Evolutionary conservation across 2,113 vertebrate species (phyloP), one percentile per base, ranked within the genome.

Genomic region (Indri indri): DNA sequence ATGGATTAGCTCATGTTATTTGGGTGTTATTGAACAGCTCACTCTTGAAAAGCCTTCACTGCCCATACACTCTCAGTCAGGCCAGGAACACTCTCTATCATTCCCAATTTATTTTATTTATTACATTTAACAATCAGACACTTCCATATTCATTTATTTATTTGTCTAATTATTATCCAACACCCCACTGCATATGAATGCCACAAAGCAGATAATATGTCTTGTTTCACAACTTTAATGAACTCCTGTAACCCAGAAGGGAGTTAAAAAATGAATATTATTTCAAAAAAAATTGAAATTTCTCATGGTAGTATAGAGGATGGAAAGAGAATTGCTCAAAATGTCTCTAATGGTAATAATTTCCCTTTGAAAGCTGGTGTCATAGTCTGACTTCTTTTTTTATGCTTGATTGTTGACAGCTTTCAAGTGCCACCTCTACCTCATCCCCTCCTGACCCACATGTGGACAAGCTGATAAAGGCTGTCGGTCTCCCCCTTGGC

Each of bases 401-500:
- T n/a, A 30, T 32, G 5, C n/a, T 22, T 54, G 7, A 30, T 16
- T 63, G 25, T 17, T 88, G 12, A 57, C 3, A 61, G 1, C 1
- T 79, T 73, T 59, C 54, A 85, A 50, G 20, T n/a, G 10, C 40
- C 8, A 84, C 2, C 1, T 4, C 1, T 50, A 2, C 13, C 18
- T 45, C 2, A 88, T 61, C 8, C 4, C 32, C 22, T 71, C 9
- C 18, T 10, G 4, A 52, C 4, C 12, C 8, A 47, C 0, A 25
- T 65, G 10, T 45, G 2, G 16, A 13, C 10, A 74, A 61, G 14
- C 1, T 52, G 22, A 40, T 17, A 22, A 70, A 74, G 8, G 1
- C 22, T 37, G 12, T 2, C 5, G 8, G 3, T 23, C 5, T 18
- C 2, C 47, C 3, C 0, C 22, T 65, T 83, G 20, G 8, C 12